Evolutionary conservation across 2,888 invertebrate genomes (phyloP).

Genomic region (Ceraclea dissimilis): DNA sequence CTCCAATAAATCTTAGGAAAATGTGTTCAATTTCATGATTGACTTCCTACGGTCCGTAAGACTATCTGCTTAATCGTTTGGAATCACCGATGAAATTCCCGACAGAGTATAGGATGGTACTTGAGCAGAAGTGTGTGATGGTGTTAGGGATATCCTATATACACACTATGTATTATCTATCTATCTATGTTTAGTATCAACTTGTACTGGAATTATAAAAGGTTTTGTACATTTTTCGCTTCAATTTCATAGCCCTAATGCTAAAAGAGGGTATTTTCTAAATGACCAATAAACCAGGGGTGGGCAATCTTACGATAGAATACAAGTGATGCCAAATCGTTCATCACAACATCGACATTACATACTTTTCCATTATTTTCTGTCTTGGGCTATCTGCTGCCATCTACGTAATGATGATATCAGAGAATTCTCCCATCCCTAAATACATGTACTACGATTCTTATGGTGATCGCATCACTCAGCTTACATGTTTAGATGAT

Average conservation of each 20-base stretch:
- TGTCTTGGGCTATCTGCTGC: too few relatives aligned
- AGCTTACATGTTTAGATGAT: too few relatives aligned
- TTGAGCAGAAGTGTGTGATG: background rate
- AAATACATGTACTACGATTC: too few relatives aligned
- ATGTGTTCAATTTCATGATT: constrained; percentile 1
- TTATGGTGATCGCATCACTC: too few relatives aligned
- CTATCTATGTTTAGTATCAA: too few relatives aligned
- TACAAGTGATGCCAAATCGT: background rate
- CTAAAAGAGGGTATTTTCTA: background rate
- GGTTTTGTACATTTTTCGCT: background rate
- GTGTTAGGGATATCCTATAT: too few relatives aligned
- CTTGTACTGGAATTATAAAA: background rate
- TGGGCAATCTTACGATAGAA: background rate
- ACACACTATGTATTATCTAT: too few relatives aligned
- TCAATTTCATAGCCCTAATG: constrained; percentile 1
- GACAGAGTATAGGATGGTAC: background rate
- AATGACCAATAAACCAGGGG: background rate
- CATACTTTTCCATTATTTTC: too few relatives aligned
- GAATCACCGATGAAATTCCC: background rate
- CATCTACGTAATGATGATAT: too few relatives aligned
- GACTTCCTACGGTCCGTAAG: background rate
- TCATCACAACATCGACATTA: too few relatives aligned
- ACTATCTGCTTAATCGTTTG: background rate
- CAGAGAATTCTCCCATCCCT: too few relatives aligned
- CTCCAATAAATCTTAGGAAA: background rate